Evolutionary conservation across 1,140 invertebrate genomes (phyloP).

Genomic region (Armadillidium nasatum): DNA sequence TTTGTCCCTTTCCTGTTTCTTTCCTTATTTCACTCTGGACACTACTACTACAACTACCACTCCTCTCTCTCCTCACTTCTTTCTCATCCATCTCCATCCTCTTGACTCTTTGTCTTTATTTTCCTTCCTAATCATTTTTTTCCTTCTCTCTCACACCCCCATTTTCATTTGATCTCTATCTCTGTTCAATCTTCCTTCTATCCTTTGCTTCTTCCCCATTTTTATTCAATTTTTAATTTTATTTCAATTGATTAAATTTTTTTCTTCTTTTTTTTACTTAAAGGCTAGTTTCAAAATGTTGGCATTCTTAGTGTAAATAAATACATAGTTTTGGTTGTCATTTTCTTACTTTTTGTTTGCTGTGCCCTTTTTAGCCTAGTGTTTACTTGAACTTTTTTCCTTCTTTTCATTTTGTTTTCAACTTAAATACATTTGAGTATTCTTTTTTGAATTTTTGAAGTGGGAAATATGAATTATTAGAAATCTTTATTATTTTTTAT

Average conservation of each 20-base stretch:
- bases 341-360: neutral
- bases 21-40: neutral
- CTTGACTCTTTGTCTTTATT: neutral
- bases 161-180: neutral
- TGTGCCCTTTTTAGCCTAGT: neutral
- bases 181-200: too few relatives aligned
- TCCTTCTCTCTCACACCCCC: too few relatives aligned
- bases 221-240: too few relatives aligned
- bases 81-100: neutral
- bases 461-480: neutral
- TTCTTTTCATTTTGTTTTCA: neutral
- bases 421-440: neutral
- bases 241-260: too few relatives aligned
- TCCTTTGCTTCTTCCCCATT: too few relatives aligned
- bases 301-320: too few relatives aligned
- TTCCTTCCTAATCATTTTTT: neutral
- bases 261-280: too few relatives aligned
- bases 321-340: too few relatives aligned
- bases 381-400: neutral
- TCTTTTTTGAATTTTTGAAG: neutral
- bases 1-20: neutral
- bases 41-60: neutral
- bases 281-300: too few relatives aligned
- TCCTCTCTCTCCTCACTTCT: neutral
- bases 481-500: neutral